These are phyloP conservation scores for Dendrocopos noguchii DNA, from an alignment of 2,113 vertebrate genomes.

Conservation along the genomic window DNA sequence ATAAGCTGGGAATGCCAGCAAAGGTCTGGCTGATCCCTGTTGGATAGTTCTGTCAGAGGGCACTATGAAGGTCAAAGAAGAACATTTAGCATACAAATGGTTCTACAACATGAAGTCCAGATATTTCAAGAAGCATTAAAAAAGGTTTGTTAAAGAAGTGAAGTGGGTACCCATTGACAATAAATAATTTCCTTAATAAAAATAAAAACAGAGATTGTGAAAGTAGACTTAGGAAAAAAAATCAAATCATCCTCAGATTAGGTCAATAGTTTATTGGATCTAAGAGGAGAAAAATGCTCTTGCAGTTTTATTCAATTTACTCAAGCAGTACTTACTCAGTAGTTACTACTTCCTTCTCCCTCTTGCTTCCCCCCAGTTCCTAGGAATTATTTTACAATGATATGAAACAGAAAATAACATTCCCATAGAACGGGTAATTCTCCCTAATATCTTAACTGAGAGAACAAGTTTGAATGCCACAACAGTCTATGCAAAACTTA, in stretches of 20 bases:
- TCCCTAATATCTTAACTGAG: background rate
- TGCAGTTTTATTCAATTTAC: slow-evolving; percentile 11
- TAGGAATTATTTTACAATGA: background rate
- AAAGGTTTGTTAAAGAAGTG: background rate
- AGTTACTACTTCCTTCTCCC: background rate
- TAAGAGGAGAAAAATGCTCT: background rate
- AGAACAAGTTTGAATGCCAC: slow-evolving; percentile 25
- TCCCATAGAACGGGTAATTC: slow-evolving; percentile 13
- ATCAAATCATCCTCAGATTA: background rate
- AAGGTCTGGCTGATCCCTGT: slow-evolving; percentile 20
- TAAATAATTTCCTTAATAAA: background rate
- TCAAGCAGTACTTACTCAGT: background rate
- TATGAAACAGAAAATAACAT: slow-evolving; percentile 5
- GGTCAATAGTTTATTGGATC: background rate
- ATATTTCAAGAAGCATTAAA: background rate
- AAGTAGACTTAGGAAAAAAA: background rate
- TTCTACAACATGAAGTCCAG: background rate
- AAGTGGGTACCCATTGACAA: background rate
- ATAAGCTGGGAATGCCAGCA: background rate
- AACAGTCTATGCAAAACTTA: background rate
- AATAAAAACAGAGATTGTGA: background rate
- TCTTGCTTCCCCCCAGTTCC: background rate
- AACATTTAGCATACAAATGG: background rate
- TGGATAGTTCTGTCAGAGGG: background rate
- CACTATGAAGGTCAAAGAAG: background rate